These are phyloP conservation scores for Sinhomidia bicolor DNA, from an alignment of 2,888 invertebrate species.

Conservation along the genomic window DNA sequence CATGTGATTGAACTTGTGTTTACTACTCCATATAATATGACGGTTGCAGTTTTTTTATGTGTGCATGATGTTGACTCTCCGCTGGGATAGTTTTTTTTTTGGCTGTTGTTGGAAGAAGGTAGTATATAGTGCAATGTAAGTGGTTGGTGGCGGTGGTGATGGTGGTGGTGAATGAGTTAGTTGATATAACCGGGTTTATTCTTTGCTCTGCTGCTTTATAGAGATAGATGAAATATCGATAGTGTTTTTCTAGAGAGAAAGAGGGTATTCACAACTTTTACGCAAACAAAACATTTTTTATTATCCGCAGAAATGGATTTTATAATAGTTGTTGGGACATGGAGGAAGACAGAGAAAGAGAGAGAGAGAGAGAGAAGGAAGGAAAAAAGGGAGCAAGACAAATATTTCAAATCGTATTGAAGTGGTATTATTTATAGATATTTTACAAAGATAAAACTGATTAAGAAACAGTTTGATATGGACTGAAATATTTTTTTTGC, in stretches of 20 bases:
- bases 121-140: slow-evolving; percentile 23
- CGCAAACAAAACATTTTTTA: slow-evolving; percentile 46
- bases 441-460: too few relatives aligned
- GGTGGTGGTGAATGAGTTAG: slow-evolving; percentile 63
- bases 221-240: slow-evolving; percentile 80
- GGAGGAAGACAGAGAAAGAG: not conserved
- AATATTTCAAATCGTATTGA: too few relatives aligned
- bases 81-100: slow-evolving; percentile 62
- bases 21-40: slow-evolving; percentile 53
- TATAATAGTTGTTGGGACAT: slow-evolving; percentile 7
- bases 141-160: too few relatives aligned
- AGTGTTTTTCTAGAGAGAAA: slow-evolving; percentile 66
- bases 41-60: slow-evolving; percentile 50
- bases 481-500: too few relatives aligned
- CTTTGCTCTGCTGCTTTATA: slow-evolving; percentile 65
- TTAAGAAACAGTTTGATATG: too few relatives aligned
- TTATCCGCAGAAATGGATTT: slow-evolving; percentile 38
- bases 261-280: slow-evolving; percentile 16
- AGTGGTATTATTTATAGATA: too few relatives aligned
- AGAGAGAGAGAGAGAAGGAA: not conserved
- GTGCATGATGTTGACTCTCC: slow-evolving; percentile 68
- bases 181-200: slow-evolving; percentile 48
- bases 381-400: not conserved
- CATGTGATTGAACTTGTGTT: slow-evolving; percentile 53
- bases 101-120: slow-evolving; percentile 42